Percentiles rank a stretch among this genome's conserved stretches.
Conservation (phyloP, 2,888 invertebrate genomes). For the Caenorhabditis sinica region DNA sequence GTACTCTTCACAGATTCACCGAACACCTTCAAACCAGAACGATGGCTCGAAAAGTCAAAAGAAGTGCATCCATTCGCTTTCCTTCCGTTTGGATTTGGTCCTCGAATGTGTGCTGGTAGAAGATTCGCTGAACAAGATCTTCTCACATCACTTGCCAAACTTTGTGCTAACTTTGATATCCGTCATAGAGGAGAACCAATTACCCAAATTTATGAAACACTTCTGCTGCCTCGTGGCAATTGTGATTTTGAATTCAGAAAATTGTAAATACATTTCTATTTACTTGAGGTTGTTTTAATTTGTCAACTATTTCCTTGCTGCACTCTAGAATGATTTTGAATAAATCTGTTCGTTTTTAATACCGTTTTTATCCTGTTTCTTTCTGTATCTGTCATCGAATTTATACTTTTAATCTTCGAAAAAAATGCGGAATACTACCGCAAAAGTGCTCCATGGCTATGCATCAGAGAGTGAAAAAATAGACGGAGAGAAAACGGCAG, state of each 20-base stretch:
- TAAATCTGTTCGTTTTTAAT: background rate
- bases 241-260: slow-evolving; percentile 74
- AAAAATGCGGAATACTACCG: too few species aligned
- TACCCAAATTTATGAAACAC: slow-evolving; percentile 85
- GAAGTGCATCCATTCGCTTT: slow-evolving; percentile 85
- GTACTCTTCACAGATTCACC: slow-evolving; percentile 51
- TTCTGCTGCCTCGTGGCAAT: slow-evolving; percentile 85
- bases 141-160: slow-evolving; percentile 84
- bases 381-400: too few species aligned
- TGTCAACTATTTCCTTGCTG: too few species aligned
- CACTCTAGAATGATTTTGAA: too few species aligned
- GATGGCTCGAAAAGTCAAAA: slow-evolving; percentile 87
- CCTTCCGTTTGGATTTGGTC: slow-evolving; percentile 86
- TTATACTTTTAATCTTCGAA: background rate
- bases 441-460: background rate
- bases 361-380: background rate
- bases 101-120: slow-evolving; percentile 86
- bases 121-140: slow-evolving; percentile 86
- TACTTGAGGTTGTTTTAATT: too few species aligned
- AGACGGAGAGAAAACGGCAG: background rate
- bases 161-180: slow-evolving; percentile 85
- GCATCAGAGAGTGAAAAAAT: background rate
- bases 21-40: slow-evolving; percentile 86
- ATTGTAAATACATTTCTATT: slow-evolving; percentile 17
- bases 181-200: slow-evolving; percentile 84